A percentile compares a stretch with the other conserved stretches of the same genome.
Evolutionary conservation across 2,113 vertebrate species (phyloP).

Genomic region (Lagopus muta): DNA sequence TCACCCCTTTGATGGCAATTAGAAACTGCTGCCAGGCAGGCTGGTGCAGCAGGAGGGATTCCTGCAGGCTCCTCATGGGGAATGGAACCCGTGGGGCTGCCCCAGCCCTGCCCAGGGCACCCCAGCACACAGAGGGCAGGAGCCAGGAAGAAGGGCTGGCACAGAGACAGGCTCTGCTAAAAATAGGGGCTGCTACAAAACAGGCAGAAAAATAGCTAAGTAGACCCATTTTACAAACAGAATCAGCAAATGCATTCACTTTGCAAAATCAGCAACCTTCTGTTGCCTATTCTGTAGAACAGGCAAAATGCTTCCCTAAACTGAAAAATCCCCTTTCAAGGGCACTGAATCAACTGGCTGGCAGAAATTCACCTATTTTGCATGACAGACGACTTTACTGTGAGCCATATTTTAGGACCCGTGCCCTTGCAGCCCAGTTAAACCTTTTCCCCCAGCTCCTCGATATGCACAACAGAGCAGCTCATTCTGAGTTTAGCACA

Average conservation of each 20-base stretch:
- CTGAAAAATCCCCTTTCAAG: conserved; percentile 73
- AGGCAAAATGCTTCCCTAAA: conserved; percentile 72
- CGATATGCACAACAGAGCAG: not conserved
- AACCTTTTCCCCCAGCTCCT: conserved; percentile 51
- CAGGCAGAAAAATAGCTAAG: conserved; percentile 69
- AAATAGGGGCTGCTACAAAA: conserved; percentile 63
- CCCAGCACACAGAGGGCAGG: not conserved
- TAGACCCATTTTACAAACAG: conserved; percentile 63
- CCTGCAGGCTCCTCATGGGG: not conserved
- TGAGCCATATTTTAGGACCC: conserved; percentile 21
- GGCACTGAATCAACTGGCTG: conserved; percentile 57
- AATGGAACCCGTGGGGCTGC: not conserved
- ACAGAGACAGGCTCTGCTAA: conserved; percentile 56
- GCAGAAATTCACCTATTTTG: conserved; percentile 70
- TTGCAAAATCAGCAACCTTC: conserved; percentile 71
- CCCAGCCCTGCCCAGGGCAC: conserved; percentile 20
- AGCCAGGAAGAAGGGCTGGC: conserved; percentile 12
- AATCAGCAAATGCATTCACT: conserved; percentile 70
- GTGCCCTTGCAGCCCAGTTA: conserved; percentile 12
- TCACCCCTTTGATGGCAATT: not conserved
- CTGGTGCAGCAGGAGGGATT: not conserved
- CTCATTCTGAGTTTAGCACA: not conserved
- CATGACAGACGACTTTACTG: conserved; percentile 42
- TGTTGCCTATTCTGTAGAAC: conserved; percentile 66
- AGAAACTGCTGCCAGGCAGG: not conserved